Evolutionary conservation across 2,888 invertebrate species (phyloP).

Genomic region (Tenthredo livida): DNA sequence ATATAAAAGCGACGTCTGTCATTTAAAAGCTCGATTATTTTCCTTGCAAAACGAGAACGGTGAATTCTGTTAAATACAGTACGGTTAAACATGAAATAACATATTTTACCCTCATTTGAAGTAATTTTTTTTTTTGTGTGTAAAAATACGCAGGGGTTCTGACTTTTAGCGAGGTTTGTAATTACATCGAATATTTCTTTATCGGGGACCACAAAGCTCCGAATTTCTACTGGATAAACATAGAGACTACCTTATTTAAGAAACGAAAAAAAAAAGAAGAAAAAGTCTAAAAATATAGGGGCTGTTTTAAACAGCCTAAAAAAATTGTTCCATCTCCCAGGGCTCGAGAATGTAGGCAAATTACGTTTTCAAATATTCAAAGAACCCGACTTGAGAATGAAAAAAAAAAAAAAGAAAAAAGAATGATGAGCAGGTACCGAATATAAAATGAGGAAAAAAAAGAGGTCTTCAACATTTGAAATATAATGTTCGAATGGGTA

Average conservation of each 20-base stretch:
- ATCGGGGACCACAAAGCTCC: neutral
- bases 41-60: neutral
- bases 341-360: neutral
- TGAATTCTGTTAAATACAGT: too few relatives aligned
- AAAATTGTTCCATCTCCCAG: neutral
- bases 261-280: neutral
- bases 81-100: neutral
- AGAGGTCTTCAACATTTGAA: neutral
- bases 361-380: constrained; percentile 40
- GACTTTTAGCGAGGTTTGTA: neutral
- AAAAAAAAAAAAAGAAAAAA: too few relatives aligned
- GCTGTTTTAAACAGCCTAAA: constrained; percentile 18
- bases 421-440: neutral
- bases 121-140: neutral
- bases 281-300: neutral
- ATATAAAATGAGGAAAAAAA: neutral
- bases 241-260: neutral
- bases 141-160: neutral
- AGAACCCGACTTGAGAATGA: neutral
- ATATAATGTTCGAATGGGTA: neutral
- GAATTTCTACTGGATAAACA: neutral
- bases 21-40: neutral
- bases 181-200: neutral
- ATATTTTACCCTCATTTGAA: neutral
- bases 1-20: neutral